Base-by-base conservation (phyloP, 2,113 vertebrate genomes). In the Trochalopteron elliotii region DNA sequence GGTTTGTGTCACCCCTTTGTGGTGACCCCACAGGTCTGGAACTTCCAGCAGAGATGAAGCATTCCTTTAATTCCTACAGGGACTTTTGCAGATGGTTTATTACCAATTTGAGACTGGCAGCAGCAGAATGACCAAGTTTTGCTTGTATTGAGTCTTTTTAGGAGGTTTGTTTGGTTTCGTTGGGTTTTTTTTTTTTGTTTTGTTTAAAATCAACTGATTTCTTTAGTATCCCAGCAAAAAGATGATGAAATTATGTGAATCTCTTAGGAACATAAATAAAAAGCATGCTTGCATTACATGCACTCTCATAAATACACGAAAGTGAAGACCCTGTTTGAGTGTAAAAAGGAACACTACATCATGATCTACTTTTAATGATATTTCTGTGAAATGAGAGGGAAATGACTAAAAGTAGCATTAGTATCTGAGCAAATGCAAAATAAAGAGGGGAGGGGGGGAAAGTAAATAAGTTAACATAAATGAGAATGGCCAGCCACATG, bases 401-500 rank as follows among this genome's bases (percentile, higher is more conserved):
- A 70, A 95, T 20, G 70, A 52, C 86, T 85, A 19, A 18, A 92
- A 75, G 86, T 40, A 96, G 95, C 95, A 93, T 95, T 96, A 97
- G 96, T 82, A 45, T 50, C 47, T 42, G 88, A 96, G 72, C 87
- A 60, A 75, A 70, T 55, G 74, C 68, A 78, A 87, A 96, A 95
- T 53, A 35, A 89, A 83, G 40, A 49, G 13, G 14, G 37, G 27
- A 7, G 69, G 35, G 10, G 5, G 69, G 37, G 5, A 30, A 87
- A 94, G 89, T 44, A 94, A 84, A 37, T 74, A 71, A 83, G 78
- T 78, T 37, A 88, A 72, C 35, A 88, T 61, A 92, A 86, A 93
- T 93, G 91, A 95, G 76, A 86, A 96, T 89, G 61, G 97, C 98
- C 98, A 98, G 98, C 98, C 98, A 96, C 93, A 98, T 96, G 98